Evolutionary conservation across 2,113 vertebrate species (phyloP), one percentile per base, ranked within the genome.

Genomic region (Mionectes macconnelli): DNA sequence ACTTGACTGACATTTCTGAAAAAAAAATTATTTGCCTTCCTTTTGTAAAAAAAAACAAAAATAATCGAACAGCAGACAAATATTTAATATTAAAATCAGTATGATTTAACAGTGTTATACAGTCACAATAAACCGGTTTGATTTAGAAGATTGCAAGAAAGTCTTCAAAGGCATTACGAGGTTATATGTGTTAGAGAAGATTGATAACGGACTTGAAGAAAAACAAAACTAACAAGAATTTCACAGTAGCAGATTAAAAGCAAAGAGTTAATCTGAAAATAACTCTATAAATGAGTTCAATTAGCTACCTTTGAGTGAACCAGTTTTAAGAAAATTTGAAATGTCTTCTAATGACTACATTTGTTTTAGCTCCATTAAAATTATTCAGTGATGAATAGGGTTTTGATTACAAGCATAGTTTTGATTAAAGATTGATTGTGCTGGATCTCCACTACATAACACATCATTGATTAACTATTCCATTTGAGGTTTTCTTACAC

Each of bases 351-450:
- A 94, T 93, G n/a, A 75, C 14, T 86, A 67, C 39, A 88, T 96
- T 93, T 93, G 78, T 69, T 95, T 91, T 80, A 90, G 42, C 45
- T 88, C 53, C 76, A 62, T 82, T 87, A 82, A 87, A 92, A 87
- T 84, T 49, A 90, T 87, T 95, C 83, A 70, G 35, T 66, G 57
- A 82, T 93, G 69, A 97, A 90, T 82, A 87, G 24, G 3, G 25
- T 42, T 84, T 90, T 97, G 82, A 96, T 94, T 97, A 84, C 66
- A 90, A 84, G 77, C 4, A 55, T 55, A 79, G 35, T 84, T 94
- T 83, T 83, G 83, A 87, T 94, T 87, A 83, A 93, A 94, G 95
- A 80, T 39, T 93, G 66, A 87, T 96, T 84, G n/a, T 44, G 10
- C 27, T 72, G 40, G 5, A 69, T 87, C 30, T 76, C 33, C 6